Base-by-base conservation (phyloP, 1,140 invertebrate species). In the Hetaerina americana region DNA sequence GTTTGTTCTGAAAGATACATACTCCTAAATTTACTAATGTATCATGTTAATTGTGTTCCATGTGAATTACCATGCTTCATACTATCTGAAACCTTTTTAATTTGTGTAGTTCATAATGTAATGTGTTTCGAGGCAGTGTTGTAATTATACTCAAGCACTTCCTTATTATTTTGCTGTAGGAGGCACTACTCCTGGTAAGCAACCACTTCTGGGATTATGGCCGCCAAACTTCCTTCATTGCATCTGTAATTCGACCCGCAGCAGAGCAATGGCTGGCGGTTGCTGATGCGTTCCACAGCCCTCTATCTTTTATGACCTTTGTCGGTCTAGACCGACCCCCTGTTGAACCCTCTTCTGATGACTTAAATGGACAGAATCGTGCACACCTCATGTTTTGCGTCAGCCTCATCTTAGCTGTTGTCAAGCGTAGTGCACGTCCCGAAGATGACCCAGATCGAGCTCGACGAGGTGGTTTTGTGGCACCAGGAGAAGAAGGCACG, bases 201-300 rank as follows among this genome's bases (percentile, higher is more conserved):
- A 97, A 96, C 84, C 90, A 95, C 77, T 93, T 93, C 77, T 89
- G 91, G 78, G 91, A 95, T 80, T 96, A 92, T 78, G 89, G 93
- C 73, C 86, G 91, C 2, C 93, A 96, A 78, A 89, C 88, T 26
- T 82, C 85, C 25, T 94, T 95, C 75, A 88, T 95, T 2, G 87
- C 88, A n/a, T 90, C 94, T 81, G 87, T 95, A 12, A 82, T 92
- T 57, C 79, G 82, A 15, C 87, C 88, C 57, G 86, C 86, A 0
- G 83, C 85, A 12, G 76, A 79, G 5, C 86, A 87, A 12, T 91
- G 91, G 85, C 76, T 87, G 2, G 77, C 82, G 18, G 84, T 92
- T 29, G 84, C 81, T 29, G 29, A 75, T 74, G 79, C 85, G 78
- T 85, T 87, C 78, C 86, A 86, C 78, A 86, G 85, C 27, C 87